Conservation (phyloP, 2,888 invertebrate species). For the Standfussiana lucernea region DNA sequence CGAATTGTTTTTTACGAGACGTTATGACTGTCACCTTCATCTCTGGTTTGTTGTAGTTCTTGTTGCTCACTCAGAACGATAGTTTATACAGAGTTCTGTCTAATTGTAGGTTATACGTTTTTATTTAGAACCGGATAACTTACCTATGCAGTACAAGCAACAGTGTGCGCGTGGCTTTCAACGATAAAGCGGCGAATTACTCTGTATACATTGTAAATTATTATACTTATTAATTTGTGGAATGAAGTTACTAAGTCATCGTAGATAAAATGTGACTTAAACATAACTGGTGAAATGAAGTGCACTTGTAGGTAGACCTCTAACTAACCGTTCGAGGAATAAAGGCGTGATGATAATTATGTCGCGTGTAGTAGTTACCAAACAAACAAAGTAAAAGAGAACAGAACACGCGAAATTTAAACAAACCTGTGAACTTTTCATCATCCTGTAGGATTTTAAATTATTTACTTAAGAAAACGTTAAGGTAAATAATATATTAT, state of each 20-base stretch:
- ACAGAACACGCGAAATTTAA: background rate
- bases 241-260: background rate
- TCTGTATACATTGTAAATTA: slow-evolving; percentile 22
- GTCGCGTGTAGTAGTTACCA: background rate
- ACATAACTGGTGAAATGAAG: background rate
- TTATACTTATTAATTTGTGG: background rate
- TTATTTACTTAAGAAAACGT: background rate
- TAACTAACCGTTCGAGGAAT: background rate
- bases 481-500: background rate
- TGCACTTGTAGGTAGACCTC: background rate
- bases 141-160: slow-evolving; percentile 69
- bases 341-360: background rate
- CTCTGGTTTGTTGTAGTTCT: background rate
- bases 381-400: background rate
- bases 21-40: background rate
- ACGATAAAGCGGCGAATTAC: slow-evolving; percentile 68
- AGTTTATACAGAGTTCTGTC: background rate
- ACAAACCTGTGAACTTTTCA: background rate
- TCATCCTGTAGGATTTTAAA: background rate
- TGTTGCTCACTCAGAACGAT: background rate
- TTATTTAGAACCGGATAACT: slow-evolving; percentile 74
- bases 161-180: slow-evolving; percentile 76
- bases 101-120: slow-evolving; percentile 43
- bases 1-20: background rate
- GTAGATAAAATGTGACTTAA: background rate